Percentiles rank a stretch among this genome's conserved stretches.
Evolutionary conservation across 2,113 vertebrate genomes (phyloP).

Genomic region (Raja brachyura): DNA sequence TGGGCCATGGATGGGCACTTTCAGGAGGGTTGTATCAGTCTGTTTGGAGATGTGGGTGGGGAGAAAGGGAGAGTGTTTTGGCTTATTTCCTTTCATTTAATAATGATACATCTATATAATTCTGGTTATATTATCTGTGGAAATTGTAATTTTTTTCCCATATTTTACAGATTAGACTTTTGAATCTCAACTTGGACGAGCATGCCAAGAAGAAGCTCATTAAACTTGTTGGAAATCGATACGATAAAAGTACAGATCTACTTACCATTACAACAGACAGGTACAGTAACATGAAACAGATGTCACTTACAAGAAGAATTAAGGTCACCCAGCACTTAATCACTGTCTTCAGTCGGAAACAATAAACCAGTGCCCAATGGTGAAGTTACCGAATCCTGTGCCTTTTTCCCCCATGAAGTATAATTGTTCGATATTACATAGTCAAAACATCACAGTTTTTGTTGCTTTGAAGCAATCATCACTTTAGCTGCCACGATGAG

Average conservation of each 20-base stretch:
- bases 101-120: background rate
- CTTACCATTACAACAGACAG: constrained; percentile 81
- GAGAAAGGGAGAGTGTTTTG: background rate
- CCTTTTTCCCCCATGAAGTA: background rate
- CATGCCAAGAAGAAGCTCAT: constrained; percentile 86
- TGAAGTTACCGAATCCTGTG: background rate
- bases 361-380: background rate
- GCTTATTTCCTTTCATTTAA: background rate
- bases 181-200: constrained; percentile 80
- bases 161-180: constrained; percentile 72
- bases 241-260: constrained; percentile 66
- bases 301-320: background rate
- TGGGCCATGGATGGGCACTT: background rate
- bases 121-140: background rate
- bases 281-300: constrained; percentile 50
- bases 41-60: background rate
- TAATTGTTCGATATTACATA: background rate
- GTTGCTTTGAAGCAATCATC: background rate
- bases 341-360: background rate
- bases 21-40: background rate
- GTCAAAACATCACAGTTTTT: background rate
- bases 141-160: background rate
- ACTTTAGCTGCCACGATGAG: background rate
- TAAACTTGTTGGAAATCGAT: constrained; percentile 75
- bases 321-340: background rate